These are phyloP conservation scores for Leptoclinus maculatus DNA, from an alignment of 2,797 vertebrate species.

Conservation along the genomic window DNA sequence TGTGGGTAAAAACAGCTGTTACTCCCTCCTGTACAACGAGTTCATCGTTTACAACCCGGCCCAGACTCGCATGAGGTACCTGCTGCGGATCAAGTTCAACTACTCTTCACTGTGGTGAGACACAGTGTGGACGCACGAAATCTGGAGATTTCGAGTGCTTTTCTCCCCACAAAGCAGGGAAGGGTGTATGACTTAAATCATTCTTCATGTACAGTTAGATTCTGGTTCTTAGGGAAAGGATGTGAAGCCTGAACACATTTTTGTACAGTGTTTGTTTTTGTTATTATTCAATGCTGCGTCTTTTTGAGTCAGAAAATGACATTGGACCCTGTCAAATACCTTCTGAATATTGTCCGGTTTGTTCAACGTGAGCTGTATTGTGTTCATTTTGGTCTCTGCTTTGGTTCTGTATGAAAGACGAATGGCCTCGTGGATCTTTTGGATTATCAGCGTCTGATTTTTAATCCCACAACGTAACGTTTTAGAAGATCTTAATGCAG, in stretches of 20 bases:
- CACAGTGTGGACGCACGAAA: fast-evolving
- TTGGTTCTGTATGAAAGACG: background rate
- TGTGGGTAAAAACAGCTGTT: constrained; percentile 73
- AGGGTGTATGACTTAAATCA: background rate
- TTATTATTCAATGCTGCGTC: background rate
- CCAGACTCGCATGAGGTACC: constrained; percentile 90
- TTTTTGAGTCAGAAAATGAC: background rate
- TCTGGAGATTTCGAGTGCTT: background rate
- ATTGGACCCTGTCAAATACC: background rate
- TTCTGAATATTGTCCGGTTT: background rate
- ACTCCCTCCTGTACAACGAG: constrained; percentile 93
- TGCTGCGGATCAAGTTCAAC: constrained; percentile 89
- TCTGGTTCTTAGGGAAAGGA: background rate
- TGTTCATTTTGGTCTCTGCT: background rate
- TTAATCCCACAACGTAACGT: no score
- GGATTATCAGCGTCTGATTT: background rate
- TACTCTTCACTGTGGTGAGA: constrained; percentile 88
- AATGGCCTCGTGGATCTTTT: background rate
- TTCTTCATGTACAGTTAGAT: background rate
- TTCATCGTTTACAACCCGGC: constrained; percentile 89
- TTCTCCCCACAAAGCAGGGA: background rate
- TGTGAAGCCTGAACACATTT: background rate
- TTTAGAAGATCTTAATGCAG: no score
- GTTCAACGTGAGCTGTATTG: background rate
- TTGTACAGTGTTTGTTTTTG: background rate